Evolutionary conservation across 2,113 vertebrate species (phyloP).

Genomic region (Periophthalmodon schlosseri): DNA sequence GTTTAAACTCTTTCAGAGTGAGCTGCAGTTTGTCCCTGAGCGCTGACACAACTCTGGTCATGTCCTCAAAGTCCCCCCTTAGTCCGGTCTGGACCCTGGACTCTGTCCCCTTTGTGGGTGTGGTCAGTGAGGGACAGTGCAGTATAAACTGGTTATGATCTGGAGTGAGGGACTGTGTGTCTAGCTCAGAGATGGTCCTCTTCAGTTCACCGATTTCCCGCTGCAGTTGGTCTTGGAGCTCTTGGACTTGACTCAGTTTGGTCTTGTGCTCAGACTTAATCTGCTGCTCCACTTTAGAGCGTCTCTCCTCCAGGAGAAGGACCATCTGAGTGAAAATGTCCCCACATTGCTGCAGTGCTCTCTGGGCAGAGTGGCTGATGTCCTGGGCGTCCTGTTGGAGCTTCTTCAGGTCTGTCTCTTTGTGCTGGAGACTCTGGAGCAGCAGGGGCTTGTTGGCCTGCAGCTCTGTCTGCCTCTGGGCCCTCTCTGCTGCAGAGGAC

Average conservation of each 20-base stretch:
- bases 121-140: background rate
- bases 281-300: background rate
- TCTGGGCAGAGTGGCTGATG: background rate
- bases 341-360: background rate
- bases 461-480: background rate
- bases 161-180: background rate
- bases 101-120: background rate
- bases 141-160: background rate
- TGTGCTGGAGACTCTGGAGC: background rate
- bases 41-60: background rate
- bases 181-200: background rate
- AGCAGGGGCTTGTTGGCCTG: background rate
- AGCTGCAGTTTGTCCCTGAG: too few relatives aligned
- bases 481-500: too few relatives aligned
- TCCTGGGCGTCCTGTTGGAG: background rate
- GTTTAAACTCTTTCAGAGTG: background rate
- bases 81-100: background rate
- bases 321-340: background rate
- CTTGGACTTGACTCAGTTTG: background rate
- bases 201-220: background rate
- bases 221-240: background rate
- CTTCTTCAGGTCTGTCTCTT: background rate
- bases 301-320: background rate
- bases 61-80: background rate
- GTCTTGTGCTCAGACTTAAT: background rate